These are phyloP conservation scores for Sternarchorhynchus goeldii DNA, from an alignment of 2,797 vertebrate species.

Conservation along the genomic window DNA sequence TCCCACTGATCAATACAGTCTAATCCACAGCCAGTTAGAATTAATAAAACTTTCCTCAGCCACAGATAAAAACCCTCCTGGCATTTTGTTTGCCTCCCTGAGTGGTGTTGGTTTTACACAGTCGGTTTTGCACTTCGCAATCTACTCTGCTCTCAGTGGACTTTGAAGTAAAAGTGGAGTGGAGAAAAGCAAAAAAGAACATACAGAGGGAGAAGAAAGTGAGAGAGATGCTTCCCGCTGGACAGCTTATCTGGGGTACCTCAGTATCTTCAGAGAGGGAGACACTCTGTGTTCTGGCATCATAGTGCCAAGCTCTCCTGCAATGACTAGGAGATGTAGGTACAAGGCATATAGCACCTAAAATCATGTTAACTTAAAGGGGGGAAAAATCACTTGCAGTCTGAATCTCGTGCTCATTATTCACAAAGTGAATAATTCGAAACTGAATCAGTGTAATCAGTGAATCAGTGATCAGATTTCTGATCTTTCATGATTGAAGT, in stretches of 20 bases:
- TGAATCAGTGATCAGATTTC: too few relatives aligned
- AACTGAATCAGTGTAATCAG: neutral
- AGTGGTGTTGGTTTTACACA: neutral
- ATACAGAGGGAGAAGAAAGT: neutral
- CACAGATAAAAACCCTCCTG: slow-evolving; percentile 40
- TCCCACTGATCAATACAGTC: slow-evolving; percentile 25
- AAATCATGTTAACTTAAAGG: slow-evolving; percentile 35
- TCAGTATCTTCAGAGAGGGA: slow-evolving; percentile 27
- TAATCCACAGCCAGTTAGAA: slow-evolving; percentile 36
- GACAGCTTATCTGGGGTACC: slow-evolving; percentile 21
- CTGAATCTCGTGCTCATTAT: slow-evolving; percentile 14
- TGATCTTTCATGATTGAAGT: slow-evolving; percentile 1
- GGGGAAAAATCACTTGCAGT: slow-evolving; percentile 33
- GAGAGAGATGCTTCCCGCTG: neutral
- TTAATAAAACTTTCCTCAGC: slow-evolving; percentile 39
- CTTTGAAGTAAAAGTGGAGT: slow-evolving; percentile 21
- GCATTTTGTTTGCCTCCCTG: slow-evolving; percentile 12
- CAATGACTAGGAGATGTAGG: slow-evolving; percentile 29
- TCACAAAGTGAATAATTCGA: slow-evolving; percentile 27
- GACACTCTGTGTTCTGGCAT: slow-evolving; percentile 6
- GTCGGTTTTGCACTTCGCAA: slow-evolving; percentile 18
- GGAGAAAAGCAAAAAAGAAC: neutral
- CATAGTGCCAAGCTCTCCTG: slow-evolving; percentile 14
- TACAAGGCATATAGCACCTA: neutral
- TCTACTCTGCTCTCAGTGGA: slow-evolving; percentile 26